These are phyloP conservation scores for Araneus ventricosus DNA, from an alignment of 1,140 invertebrate species.

Conservation along the genomic window DNA sequence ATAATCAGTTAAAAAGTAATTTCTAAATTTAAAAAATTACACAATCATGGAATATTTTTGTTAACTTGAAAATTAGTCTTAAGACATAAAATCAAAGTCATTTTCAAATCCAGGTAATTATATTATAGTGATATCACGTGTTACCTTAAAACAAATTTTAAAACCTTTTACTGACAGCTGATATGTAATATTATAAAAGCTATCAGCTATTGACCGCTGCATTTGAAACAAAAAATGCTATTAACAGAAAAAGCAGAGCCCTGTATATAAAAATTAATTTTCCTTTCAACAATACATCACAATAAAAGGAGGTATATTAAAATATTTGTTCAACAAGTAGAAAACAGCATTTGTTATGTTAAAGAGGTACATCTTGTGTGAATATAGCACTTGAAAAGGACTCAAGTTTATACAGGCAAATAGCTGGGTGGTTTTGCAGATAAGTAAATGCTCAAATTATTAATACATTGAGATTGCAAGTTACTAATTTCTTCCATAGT, in stretches of 20 bases:
- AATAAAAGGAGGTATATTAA: slow-evolving; percentile 50
- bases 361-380: not conserved
- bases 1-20: too few relatives aligned
- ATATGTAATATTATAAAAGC: slow-evolving; percentile 26
- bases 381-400: not conserved
- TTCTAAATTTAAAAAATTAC: too few relatives aligned
- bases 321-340: slow-evolving; percentile 61
- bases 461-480: slow-evolving; percentile 67
- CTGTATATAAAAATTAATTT: not conserved
- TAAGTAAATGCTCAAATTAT: slow-evolving; percentile 66
- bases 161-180: not conserved
- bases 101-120: too few relatives aligned
- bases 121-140: not conserved
- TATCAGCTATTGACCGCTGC: slow-evolving; percentile 22
- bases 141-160: not conserved
- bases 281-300: not conserved
- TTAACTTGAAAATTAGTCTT: too few relatives aligned
- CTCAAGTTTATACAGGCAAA: not conserved
- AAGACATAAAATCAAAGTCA: too few relatives aligned
- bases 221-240: slow-evolving; percentile 4
- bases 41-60: too few relatives aligned
- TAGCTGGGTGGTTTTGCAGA: slow-evolving; percentile 63
- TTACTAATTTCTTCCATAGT: slow-evolving; percentile 67
- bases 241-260: not conserved
- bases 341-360: slow-evolving; percentile 43